A percentile compares a stretch with the other conserved stretches of the same genome.
Evolutionary conservation across 2,113 vertebrate species (phyloP).

Genomic region (Hiodon alosoides): DNA sequence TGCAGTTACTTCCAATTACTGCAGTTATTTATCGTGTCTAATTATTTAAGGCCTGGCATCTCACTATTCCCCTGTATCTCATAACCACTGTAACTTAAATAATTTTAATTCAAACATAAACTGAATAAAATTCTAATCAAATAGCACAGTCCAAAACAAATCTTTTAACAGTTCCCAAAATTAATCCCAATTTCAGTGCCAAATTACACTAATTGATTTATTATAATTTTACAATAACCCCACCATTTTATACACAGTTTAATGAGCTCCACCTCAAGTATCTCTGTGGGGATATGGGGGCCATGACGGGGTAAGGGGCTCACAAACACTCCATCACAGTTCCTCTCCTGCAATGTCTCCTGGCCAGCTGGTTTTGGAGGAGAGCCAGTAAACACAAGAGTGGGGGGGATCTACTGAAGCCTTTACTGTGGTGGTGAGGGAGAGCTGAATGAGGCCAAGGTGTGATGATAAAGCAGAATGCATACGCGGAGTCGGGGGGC

Average conservation of each 20-base stretch:
- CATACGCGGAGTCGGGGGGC: neutral
- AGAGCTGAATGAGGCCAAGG: neutral
- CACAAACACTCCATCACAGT: constrained; percentile 12
- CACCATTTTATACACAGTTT: constrained; percentile 28
- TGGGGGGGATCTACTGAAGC: neutral
- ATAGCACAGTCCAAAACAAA: neutral
- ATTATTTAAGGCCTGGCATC: too few species aligned
- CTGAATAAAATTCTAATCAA: too few species aligned
- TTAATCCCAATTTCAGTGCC: constrained; percentile 55
- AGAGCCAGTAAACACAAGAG: constrained; percentile 13
- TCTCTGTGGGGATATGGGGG: neutral
- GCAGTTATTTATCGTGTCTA: too few species aligned
- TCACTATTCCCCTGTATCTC: too few species aligned
- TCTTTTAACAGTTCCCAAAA: constrained; percentile 23
- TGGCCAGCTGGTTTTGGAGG: neutral
- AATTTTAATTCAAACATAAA: too few species aligned
- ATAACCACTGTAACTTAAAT: too few species aligned
- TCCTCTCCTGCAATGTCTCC: neutral
- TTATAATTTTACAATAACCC: constrained; percentile 30
- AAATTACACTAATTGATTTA: constrained; percentile 73
- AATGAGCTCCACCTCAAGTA: constrained; percentile 6
- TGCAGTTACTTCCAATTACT: too few species aligned
- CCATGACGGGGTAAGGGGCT: neutral
- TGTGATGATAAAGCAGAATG: constrained; percentile 4
- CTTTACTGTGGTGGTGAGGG: neutral